These are phyloP conservation scores for Eulithis testata DNA, from an alignment of 2,888 invertebrate genomes.

Conservation along the genomic window DNA sequence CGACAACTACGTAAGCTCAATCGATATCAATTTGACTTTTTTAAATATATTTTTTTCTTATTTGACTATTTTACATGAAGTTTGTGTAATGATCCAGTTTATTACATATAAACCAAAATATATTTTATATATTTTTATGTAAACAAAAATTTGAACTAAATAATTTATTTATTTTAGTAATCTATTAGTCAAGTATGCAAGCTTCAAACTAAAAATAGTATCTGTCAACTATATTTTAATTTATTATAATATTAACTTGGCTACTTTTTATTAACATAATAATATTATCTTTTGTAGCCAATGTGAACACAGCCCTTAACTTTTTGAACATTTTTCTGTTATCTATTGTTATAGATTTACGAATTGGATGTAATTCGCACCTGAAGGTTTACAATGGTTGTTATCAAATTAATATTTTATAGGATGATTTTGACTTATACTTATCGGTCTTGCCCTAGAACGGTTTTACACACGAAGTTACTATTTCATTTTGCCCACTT, in stretches of 20 bases:
- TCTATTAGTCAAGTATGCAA: too few relatives aligned
- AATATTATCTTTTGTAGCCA: slow-evolving; percentile 13
- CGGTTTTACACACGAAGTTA: slow-evolving; percentile 11
- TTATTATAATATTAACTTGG: too few relatives aligned
- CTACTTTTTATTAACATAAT: not conserved
- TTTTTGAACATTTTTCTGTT: slow-evolving; percentile 34
- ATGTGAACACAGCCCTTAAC: slow-evolving; percentile 14
- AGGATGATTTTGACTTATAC: slow-evolving; percentile 28
- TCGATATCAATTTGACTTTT: not conserved
- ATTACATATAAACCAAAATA: too few relatives aligned
- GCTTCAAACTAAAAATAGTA: too few relatives aligned
- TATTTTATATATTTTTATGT: too few relatives aligned
- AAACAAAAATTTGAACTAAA: too few relatives aligned
- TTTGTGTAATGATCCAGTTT: too few relatives aligned
- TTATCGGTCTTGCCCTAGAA: slow-evolving; percentile 23
- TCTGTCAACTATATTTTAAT: too few relatives aligned
- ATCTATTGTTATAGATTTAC: slow-evolving; percentile 31
- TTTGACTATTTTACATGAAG: too few relatives aligned
- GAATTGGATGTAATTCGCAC: slow-evolving; percentile 31
- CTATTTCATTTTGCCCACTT: not conserved
- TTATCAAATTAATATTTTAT: slow-evolving; percentile 35
- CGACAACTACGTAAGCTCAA: not conserved
- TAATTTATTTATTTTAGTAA: too few relatives aligned
- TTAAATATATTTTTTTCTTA: not conserved
- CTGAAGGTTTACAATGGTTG: slow-evolving; percentile 35